Conservation (phyloP, 1,140 invertebrate genomes). For the Lordiphosa collinella region DNA sequence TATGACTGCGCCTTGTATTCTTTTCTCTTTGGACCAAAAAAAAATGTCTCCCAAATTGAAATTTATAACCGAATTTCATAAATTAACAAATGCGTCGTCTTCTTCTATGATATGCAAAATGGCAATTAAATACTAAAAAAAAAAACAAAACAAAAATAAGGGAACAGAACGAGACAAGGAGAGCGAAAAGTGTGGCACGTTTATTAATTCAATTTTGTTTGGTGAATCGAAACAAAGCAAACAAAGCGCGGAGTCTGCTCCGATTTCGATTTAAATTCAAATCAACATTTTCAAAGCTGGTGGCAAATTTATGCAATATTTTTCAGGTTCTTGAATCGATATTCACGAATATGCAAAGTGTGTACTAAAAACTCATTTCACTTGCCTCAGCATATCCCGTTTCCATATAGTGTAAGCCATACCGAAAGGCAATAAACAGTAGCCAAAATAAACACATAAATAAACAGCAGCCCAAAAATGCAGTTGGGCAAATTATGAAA, state of each 20-base stretch:
- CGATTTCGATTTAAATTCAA: slow-evolving; percentile 51
- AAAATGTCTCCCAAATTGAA: slow-evolving; percentile 33
- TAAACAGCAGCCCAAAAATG: slow-evolving; percentile 25
- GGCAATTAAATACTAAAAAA: slow-evolving; percentile 27
- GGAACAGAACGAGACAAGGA: neutral
- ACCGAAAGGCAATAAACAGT: slow-evolving; percentile 37
- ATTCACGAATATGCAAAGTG: slow-evolving; percentile 39
- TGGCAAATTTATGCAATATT: slow-evolving; percentile 45
- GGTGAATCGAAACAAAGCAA: neutral
- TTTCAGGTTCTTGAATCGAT: slow-evolving; percentile 16
- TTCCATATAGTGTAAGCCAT: neutral
- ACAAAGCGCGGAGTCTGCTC: slow-evolving; percentile 16
- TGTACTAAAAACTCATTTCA: slow-evolving; percentile 37
- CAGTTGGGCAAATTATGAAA: slow-evolving; percentile 43
- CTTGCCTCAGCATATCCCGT: slow-evolving; percentile 20
- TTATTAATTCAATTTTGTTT: slow-evolving; percentile 40
- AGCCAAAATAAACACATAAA: slow-evolving; percentile 36
- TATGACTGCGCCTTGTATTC: slow-evolving; percentile 10
- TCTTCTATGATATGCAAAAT: slow-evolving; percentile 30
- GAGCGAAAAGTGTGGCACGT: slow-evolving; percentile 10
- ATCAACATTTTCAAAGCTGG: slow-evolving; percentile 48
- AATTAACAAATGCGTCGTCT: slow-evolving; percentile 23
- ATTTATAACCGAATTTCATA: slow-evolving; percentile 44
- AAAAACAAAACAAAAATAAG: slow-evolving; percentile 6
- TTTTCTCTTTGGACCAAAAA: neutral